Evolutionary conservation across 2,113 vertebrate genomes (phyloP).

Genomic region (Stigmatopora nigra): DNA sequence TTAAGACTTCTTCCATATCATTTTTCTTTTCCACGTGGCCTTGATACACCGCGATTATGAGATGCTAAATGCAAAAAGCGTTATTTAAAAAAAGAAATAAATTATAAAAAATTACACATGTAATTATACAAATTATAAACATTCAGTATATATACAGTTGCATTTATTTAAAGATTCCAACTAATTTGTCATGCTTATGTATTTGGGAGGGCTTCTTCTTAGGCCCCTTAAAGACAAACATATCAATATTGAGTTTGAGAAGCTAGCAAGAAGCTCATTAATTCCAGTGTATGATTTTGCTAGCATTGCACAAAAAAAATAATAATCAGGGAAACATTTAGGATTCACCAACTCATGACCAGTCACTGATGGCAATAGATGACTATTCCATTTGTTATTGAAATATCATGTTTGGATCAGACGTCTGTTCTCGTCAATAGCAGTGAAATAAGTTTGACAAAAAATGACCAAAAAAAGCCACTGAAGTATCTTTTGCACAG

Average conservation of each 20-base stretch:
- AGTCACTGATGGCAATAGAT: background rate
- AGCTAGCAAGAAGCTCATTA: background rate
- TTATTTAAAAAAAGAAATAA: constrained; percentile 61
- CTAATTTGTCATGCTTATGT: constrained; percentile 33
- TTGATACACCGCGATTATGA: too few relatives aligned
- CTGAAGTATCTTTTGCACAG: constrained; percentile 48
- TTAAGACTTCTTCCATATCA: background rate
- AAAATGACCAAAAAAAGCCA: constrained; percentile 1
- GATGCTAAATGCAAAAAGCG: constrained; percentile 28
- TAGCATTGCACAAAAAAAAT: constrained; percentile 9
- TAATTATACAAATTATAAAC: constrained; percentile 58
- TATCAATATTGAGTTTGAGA: background rate
- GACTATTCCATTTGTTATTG: too few relatives aligned
- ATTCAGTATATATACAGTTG: constrained; percentile 63
- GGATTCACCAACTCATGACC: constrained; percentile 26
- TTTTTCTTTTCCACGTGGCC: background rate
- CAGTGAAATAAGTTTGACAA: too few relatives aligned
- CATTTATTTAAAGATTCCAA: constrained; percentile 35
- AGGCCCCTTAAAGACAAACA: constrained; percentile 16
- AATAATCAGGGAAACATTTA: constrained; percentile 2
- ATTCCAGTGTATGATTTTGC: constrained; percentile 47
- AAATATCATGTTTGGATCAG: too few relatives aligned
- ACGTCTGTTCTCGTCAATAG: too few relatives aligned
- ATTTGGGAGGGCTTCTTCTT: constrained; percentile 8
- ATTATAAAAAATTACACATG: constrained; percentile 56